Evolutionary conservation across 2,888 invertebrate genomes (phyloP).

Genomic region (Synanthedon myopaeformis): DNA sequence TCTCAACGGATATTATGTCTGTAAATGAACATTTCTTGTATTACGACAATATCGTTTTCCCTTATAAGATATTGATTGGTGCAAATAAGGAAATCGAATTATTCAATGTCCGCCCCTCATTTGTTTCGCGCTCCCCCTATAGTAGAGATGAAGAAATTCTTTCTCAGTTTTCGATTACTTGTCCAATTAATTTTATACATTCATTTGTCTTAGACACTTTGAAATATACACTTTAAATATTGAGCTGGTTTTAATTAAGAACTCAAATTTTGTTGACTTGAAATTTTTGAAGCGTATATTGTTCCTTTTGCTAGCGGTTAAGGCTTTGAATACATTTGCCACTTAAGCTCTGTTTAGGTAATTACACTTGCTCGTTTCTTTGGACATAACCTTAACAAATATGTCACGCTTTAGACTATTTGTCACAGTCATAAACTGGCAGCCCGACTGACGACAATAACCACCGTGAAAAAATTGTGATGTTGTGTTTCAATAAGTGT

Average conservation of each 20-base stretch:
- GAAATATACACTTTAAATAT: slow-evolving; percentile 29
- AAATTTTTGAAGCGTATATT: too few species aligned
- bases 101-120: slow-evolving; percentile 70
- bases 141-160: slow-evolving; percentile 68
- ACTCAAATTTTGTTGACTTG: neutral
- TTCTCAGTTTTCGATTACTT: slow-evolving; percentile 71
- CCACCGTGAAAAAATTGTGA: too few species aligned
- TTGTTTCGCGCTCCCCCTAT: slow-evolving; percentile 62
- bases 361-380: too few species aligned
- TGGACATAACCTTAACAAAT: too few species aligned
- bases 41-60: slow-evolving; percentile 36
- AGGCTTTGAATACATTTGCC: too few species aligned
- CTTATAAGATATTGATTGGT: slow-evolving; percentile 65
- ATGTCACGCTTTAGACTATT: too few species aligned
- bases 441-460: too few species aligned
- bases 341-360: too few species aligned
- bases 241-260: neutral
- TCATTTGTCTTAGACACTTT: slow-evolving; percentile 62
- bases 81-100: slow-evolving; percentile 71
- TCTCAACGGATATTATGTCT: slow-evolving; percentile 11
- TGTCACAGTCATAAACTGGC: too few species aligned
- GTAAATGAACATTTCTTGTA: slow-evolving; percentile 28
- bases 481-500: too few species aligned
- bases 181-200: slow-evolving; percentile 71
- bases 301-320: too few species aligned